Evolutionary conservation across 2,888 invertebrate species (phyloP).

Genomic region (Ectemnius lituratus): DNA sequence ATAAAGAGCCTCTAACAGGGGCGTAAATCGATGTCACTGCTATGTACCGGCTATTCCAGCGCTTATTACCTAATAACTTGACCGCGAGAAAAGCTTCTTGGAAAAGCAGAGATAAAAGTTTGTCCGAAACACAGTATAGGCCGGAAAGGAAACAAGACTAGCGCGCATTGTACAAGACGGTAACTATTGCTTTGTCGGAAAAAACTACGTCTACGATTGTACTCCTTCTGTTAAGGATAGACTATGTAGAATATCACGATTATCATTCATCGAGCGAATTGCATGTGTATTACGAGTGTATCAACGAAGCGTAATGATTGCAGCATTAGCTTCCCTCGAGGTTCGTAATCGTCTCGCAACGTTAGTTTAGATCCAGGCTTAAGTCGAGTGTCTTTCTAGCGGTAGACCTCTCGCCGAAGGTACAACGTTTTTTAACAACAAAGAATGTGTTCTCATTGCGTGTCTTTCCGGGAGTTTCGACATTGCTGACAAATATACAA

Average conservation of each 20-base stretch:
- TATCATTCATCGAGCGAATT: too few species aligned
- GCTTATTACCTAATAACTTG: slow-evolving; percentile 53
- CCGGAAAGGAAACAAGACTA: slow-evolving; percentile 30
- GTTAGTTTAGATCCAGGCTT: not conserved
- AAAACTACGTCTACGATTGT: too few species aligned
- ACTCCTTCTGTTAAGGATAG: too few species aligned
- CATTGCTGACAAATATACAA: slow-evolving; percentile 25
- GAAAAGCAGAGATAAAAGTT: slow-evolving; percentile 47
- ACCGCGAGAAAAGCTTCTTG: slow-evolving; percentile 59
- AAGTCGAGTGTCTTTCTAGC: slow-evolving; percentile 4
- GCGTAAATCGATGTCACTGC: slow-evolving; percentile 56
- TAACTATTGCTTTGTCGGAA: not conserved
- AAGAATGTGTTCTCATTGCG: not conserved
- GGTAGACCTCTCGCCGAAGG: not conserved
- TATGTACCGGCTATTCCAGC: slow-evolving; percentile 47
- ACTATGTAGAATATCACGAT: too few species aligned
- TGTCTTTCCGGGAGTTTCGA: slow-evolving; percentile 40
- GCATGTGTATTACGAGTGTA: too few species aligned
- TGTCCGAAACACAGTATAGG: slow-evolving; percentile 36
- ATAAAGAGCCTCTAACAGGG: slow-evolving; percentile 48
- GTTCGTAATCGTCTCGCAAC: too few species aligned
- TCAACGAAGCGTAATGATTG: too few species aligned
- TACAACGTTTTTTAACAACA: slow-evolving; percentile 2
- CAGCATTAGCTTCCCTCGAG: too few species aligned
- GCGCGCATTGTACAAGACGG: not conserved